These are phyloP conservation scores for Seriola rivoliana DNA, from an alignment of 2,113 vertebrate genomes.

Conservation along the genomic window DNA sequence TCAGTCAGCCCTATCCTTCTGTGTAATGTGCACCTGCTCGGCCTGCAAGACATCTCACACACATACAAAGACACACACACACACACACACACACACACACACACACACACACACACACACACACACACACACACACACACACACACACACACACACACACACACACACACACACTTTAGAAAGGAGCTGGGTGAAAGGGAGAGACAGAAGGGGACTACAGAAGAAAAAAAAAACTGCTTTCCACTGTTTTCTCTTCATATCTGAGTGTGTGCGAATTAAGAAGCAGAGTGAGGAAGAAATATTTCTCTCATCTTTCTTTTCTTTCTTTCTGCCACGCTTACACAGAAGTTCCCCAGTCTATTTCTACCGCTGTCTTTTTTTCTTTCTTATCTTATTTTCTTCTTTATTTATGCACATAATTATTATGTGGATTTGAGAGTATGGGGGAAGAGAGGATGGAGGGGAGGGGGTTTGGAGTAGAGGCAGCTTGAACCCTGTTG, in stretches of 20 bases:
- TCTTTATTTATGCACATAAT: slow-evolving; percentile 52
- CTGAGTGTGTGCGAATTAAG: slow-evolving; percentile 1
- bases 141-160: slow-evolving; percentile 33
- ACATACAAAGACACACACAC: slow-evolving; percentile 30
- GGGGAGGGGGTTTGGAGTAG: too few relatives aligned
- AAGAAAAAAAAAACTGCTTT: slow-evolving; percentile 35
- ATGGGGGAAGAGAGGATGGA: not conserved
- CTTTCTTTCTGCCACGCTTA: not conserved
- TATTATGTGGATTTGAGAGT: slow-evolving; percentile 56
- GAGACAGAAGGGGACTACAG: slow-evolving; percentile 9
- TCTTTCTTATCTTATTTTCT: not conserved
- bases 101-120: slow-evolving; percentile 38
- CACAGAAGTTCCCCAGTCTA: not conserved
- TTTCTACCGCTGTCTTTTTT: not conserved
- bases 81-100: slow-evolving; percentile 42
- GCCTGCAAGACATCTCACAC: slow-evolving; percentile 50
- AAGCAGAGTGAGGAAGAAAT: not conserved
- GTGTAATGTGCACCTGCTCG: slow-evolving; percentile 78
- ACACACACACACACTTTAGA: slow-evolving; percentile 7
- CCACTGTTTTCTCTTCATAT: slow-evolving; percentile 35
- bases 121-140: slow-evolving; percentile 27
- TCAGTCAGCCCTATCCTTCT: slow-evolving; percentile 70
- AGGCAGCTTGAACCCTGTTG: not conserved
- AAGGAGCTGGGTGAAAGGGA: slow-evolving; percentile 35
- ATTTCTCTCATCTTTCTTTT: slow-evolving; percentile 10